Conservation (phyloP, 2,888 invertebrate species). For the Drosophila subsilvestris region DNA sequence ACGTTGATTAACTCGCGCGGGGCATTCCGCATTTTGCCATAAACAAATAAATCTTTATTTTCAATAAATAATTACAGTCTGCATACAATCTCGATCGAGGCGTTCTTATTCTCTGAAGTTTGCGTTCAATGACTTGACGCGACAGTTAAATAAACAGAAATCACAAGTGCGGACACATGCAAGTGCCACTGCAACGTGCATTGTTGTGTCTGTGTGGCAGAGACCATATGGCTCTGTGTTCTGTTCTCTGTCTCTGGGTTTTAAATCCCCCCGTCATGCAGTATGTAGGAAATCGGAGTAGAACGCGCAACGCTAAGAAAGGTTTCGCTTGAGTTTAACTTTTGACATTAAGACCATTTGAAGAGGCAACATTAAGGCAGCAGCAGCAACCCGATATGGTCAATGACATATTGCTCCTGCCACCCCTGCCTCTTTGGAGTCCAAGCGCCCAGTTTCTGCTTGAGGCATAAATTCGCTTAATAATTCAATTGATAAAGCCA, state of each 20-base stretch:
- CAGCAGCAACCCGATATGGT: slow-evolving; percentile 70
- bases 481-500: slow-evolving; percentile 67
- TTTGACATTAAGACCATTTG: slow-evolving; percentile 75
- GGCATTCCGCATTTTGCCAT: slow-evolving; percentile 68
- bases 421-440: slow-evolving; percentile 5
- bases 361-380: slow-evolving; percentile 45
- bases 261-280: neutral
- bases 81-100: slow-evolving; percentile 25
- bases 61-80: slow-evolving; percentile 37
- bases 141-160: slow-evolving; percentile 78
- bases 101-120: slow-evolving; percentile 37
- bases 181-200: neutral
- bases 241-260: slow-evolving; percentile 34
- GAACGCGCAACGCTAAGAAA: slow-evolving; percentile 49
- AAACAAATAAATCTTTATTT: slow-evolving; percentile 81
- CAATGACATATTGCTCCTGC: slow-evolving; percentile 68
- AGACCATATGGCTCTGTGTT: slow-evolving; percentile 58
- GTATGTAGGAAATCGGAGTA: slow-evolving; percentile 61
- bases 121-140: slow-evolving; percentile 70
- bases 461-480: slow-evolving; percentile 66
- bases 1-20: slow-evolving; percentile 65
- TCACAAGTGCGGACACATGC: slow-evolving; percentile 45
- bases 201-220: slow-evolving; percentile 38
- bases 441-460: slow-evolving; percentile 4
- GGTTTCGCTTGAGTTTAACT: slow-evolving; percentile 71